These are phyloP conservation scores for Triops longicaudatus DNA, from an alignment of 1,140 invertebrate genomes.

Conservation along the genomic window DNA sequence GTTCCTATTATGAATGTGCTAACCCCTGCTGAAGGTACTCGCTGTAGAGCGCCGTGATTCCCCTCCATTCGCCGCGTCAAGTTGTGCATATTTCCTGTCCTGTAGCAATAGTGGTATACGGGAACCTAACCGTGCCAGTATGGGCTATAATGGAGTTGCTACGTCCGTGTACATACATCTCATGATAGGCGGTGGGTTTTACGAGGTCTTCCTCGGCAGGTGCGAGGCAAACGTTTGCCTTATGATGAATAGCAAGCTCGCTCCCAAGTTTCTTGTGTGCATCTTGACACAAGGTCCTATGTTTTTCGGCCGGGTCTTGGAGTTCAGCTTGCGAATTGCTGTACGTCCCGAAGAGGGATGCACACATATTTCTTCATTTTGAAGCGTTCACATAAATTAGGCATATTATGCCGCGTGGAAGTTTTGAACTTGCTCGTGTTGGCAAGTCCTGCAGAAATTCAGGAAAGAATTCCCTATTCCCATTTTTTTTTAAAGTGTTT, in stretches of 20 bases:
- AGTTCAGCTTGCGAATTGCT: neutral
- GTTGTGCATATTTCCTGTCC: neutral
- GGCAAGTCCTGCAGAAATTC: neutral
- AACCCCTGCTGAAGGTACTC: neutral
- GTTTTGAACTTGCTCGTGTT: neutral
- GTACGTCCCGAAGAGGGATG: neutral
- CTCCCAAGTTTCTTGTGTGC: neutral
- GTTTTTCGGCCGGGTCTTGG: neutral
- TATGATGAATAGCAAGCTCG: neutral
- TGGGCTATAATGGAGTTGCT: too few species aligned
- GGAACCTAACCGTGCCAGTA: too few species aligned
- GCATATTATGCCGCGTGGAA: neutral
- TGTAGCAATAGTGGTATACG: neutral
- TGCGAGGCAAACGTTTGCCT: neutral
- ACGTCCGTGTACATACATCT: neutral
- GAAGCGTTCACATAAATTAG: neutral
- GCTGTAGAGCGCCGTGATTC: neutral
- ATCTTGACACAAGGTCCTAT: neutral
- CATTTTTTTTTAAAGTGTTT: neutral
- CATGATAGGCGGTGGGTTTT: neutral
- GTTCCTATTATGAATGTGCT: neutral
- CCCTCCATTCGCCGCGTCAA: neutral
- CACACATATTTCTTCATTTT: conserved; percentile 1
- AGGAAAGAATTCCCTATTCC: neutral
- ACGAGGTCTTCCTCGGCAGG: neutral